Evolutionary conservation across 2,888 invertebrate genomes (phyloP).

Genomic region (Gisinianus flammeolus): DNA sequence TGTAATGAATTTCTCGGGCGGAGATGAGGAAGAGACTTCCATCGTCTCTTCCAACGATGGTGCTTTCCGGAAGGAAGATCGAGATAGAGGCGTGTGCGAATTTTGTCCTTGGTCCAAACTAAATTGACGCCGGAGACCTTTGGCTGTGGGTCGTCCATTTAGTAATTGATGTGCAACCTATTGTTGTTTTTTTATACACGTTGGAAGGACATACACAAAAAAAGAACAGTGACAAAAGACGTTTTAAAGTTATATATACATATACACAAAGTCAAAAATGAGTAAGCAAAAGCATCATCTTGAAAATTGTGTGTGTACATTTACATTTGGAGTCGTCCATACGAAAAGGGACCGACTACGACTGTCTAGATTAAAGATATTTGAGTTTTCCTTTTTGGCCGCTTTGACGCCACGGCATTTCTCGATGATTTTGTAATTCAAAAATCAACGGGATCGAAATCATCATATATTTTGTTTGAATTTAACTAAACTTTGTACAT

Average conservation of each 20-base stretch:
- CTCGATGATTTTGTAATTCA: no score
- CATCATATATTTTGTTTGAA: no score
- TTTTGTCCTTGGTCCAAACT: conserved; percentile 70
- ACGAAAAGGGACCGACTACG: no score
- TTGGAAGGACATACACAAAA: not conserved
- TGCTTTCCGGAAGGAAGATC: conserved; percentile 48
- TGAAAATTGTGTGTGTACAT: no score
- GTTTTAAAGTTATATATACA: no score
- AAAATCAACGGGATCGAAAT: no score
- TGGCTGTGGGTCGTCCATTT: conserved; percentile 54
- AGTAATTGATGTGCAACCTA: conserved; percentile 58
- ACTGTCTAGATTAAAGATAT: no score
- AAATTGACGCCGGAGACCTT: conserved; percentile 67
- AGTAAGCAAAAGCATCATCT: no score
- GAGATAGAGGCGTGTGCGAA: conserved; percentile 47
- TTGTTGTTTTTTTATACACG: not conserved
- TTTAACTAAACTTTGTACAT: no score
- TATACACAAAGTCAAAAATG: not conserved
- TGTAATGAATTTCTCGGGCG: conserved; percentile 14
- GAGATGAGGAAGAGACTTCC: conserved; percentile 1
- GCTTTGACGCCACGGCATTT: no score
- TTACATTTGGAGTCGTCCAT: no score
- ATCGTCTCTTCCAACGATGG: conserved; percentile 53
- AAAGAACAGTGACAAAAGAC: not conserved
- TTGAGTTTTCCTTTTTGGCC: no score